These are phyloP conservation scores for Lasioglossum vierecki DNA, from an alignment of 2,888 invertebrate genomes.

Conservation along the genomic window DNA sequence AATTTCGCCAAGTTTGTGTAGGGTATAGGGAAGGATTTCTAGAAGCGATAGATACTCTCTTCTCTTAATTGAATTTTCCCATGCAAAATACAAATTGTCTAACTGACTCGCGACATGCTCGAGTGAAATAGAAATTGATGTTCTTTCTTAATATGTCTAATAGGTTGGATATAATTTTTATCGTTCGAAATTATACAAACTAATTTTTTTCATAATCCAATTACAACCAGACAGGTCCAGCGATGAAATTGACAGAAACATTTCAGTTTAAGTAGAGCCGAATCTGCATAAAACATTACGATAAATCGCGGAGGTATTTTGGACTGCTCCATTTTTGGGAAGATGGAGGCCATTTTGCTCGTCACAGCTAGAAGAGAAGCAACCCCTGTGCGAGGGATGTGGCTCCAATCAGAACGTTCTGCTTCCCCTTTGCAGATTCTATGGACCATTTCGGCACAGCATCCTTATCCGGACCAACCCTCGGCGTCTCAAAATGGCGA, in stretches of 20 bases:
- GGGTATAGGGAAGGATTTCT: neutral
- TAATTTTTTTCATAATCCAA: neutral
- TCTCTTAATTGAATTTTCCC: neutral
- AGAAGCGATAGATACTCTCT: no score
- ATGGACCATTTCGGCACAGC: conserved; percentile 58
- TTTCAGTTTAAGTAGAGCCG: neutral
- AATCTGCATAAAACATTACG: neutral
- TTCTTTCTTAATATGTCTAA: neutral
- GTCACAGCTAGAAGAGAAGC: neutral
- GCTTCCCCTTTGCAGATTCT: conserved; percentile 13
- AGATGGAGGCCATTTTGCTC: conserved; percentile 38
- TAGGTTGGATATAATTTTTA: no score
- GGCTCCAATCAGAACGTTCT: conserved; percentile 40
- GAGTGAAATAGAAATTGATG: neutral
- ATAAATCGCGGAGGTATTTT: no score
- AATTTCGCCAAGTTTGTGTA: neutral
- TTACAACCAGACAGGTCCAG: neutral
- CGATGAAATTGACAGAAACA: neutral
- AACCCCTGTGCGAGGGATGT: conserved; percentile 14
- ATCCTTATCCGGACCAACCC: conserved; percentile 69
- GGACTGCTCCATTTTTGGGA: neutral
- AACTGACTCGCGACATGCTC: no score
- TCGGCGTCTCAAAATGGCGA: conserved; percentile 65
- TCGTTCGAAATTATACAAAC: no score
- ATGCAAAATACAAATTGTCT: neutral